Evolutionary conservation across 2,888 invertebrate species (phyloP).

Genomic region (Acanthopleura granulata): DNA sequence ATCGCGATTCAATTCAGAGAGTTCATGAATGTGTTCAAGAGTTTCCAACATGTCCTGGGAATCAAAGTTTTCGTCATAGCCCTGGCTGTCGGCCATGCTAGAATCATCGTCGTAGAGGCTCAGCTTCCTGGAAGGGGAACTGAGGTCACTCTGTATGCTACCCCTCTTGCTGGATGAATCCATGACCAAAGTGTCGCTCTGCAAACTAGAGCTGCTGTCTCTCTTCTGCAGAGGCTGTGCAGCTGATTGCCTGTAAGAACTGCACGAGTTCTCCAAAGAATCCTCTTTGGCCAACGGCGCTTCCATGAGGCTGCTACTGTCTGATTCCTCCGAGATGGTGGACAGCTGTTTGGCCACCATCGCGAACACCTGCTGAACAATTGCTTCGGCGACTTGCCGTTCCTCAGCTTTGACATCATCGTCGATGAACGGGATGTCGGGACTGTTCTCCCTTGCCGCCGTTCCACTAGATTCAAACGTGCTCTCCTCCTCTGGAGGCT

Average conservation of each 20-base stretch:
- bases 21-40: constrained; percentile 19
- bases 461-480: constrained; percentile 4
- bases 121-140: constrained; percentile 4
- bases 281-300: constrained; percentile 3
- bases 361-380: constrained; percentile 16
- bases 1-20: constrained; percentile 11
- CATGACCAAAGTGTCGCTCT: neutral
- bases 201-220: neutral
- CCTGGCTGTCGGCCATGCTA: constrained; percentile 22
- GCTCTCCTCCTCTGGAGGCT: constrained; percentile 37
- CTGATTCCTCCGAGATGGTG: constrained; percentile 13
- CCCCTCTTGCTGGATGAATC: neutral
- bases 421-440: constrained; percentile 13
- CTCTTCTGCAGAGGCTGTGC: neutral
- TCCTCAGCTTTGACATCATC: constrained; percentile 10
- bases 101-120: constrained; percentile 23
- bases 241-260: neutral
- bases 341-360: constrained; percentile 19
- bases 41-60: constrained; percentile 22
- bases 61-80: constrained; percentile 21
- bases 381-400: constrained; percentile 16
- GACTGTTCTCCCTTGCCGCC: neutral
- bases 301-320: neutral
- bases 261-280: neutral
- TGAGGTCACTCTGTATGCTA: constrained; percentile 18